These are phyloP conservation scores for Drosophila colorata DNA, from an alignment of 2,888 invertebrate genomes.

Conservation along the genomic window DNA sequence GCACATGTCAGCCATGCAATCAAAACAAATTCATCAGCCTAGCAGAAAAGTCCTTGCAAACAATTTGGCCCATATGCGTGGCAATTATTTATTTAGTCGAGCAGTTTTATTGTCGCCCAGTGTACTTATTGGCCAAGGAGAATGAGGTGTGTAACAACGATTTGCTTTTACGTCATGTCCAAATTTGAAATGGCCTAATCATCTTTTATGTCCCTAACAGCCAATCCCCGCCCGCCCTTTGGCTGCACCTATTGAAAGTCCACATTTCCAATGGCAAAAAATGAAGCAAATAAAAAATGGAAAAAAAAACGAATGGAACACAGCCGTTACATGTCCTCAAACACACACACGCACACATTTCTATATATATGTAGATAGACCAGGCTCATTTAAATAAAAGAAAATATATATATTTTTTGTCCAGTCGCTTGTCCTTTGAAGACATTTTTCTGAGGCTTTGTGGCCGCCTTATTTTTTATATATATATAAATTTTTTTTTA, in stretches of 20 bases:
- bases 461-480: constrained; percentile 60
- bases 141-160: constrained; percentile 29
- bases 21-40: constrained; percentile 18
- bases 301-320: constrained; percentile 35
- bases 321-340: constrained; percentile 69
- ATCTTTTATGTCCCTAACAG: constrained; percentile 66
- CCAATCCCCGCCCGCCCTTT: background rate
- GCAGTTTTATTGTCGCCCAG: constrained; percentile 61
- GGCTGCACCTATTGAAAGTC: constrained; percentile 72
- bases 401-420: constrained; percentile 68
- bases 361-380: constrained; percentile 29
- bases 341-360: constrained; percentile 28
- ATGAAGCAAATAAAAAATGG: constrained; percentile 26
- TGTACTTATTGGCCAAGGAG: constrained; percentile 64
- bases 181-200: constrained; percentile 74
- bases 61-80: constrained; percentile 24
- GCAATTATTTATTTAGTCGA: constrained; percentile 57
- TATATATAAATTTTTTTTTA: constrained; percentile 28
- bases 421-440: constrained; percentile 66
- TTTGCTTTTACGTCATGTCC: constrained; percentile 62
- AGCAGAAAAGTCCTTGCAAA: constrained; percentile 23
- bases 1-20: background rate
- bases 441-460: constrained; percentile 58
- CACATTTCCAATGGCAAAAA: constrained; percentile 64
- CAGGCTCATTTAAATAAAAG: constrained; percentile 79